A percentile compares a stretch with the other conserved stretches of the same genome.
phyloP scores from a whole-genome alignment of 2,797 vertebrate species.

The Characodon lateralis region DNA sequence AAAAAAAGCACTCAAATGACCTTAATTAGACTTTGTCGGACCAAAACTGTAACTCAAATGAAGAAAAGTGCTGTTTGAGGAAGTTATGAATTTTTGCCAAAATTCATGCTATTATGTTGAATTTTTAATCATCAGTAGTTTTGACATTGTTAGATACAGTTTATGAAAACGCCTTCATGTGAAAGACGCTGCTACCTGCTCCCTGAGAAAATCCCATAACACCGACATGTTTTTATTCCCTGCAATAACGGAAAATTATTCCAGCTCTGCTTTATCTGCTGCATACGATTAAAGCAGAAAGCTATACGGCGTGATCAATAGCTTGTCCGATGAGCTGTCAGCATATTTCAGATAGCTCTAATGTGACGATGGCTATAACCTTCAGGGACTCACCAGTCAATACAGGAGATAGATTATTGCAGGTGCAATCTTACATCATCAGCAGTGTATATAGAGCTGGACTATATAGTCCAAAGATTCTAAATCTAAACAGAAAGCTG shows the following conservation, averaged over 20 bases:
- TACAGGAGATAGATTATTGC: constrained; percentile 63
- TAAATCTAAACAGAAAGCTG: constrained; percentile 22
- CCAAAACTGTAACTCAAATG: not conserved
- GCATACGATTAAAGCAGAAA: constrained; percentile 72
- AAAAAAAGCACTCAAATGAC: not conserved
- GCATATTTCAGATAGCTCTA: constrained; percentile 79
- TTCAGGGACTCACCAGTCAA: constrained; percentile 71
- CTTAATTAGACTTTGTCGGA: no score
- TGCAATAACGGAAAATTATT: constrained; percentile 63
- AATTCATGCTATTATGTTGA: not conserved
- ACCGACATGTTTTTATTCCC: constrained; percentile 46
- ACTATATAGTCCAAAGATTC: constrained; percentile 30
- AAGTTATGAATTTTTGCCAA: not conserved
- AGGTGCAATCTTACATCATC: constrained; percentile 63
- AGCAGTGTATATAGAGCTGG: constrained; percentile 46
- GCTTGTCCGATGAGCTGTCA: constrained; percentile 79
- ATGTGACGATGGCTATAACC: constrained; percentile 76
- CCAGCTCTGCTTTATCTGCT: constrained; percentile 64
- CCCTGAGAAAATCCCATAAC: constrained; percentile 24
- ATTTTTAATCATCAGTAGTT: not conserved
- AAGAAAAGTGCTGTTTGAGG: not conserved
- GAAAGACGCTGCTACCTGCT: constrained; percentile 26
- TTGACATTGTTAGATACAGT: constrained; percentile 9
- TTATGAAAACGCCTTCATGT: not conserved
- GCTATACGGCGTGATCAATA: constrained; percentile 74